Evolutionary conservation across 2,113 vertebrate species (phyloP).

Genomic region (Aegithalos caudatus): DNA sequence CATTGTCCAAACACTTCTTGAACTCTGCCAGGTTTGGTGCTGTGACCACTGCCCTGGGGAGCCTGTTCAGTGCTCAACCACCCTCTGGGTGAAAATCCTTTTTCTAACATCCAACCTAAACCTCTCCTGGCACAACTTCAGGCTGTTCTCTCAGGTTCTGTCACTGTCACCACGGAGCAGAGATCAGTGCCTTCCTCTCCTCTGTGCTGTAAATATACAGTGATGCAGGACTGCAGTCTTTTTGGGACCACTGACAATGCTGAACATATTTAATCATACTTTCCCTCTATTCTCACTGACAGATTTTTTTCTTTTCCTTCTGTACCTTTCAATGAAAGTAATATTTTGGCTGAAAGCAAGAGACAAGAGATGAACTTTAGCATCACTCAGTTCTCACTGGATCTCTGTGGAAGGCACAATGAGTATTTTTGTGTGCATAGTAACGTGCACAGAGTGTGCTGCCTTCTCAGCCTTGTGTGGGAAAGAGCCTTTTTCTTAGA

Average conservation of each 20-base stretch:
- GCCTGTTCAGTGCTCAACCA: neutral
- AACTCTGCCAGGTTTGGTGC: neutral
- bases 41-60: neutral
- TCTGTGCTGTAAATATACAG: neutral
- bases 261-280: neutral
- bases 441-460: neutral
- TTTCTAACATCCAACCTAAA: neutral
- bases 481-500: neutral
- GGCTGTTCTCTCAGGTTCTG: neutral
- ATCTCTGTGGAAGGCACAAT: neutral
- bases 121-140: neutral
- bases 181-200: neutral
- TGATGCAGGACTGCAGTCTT: neutral
- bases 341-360: neutral
- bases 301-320: neutral
- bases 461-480: neutral
- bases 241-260: neutral
- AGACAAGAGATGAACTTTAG: neutral
- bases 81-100: neutral
- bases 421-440: neutral
- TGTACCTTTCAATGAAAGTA: neutral
- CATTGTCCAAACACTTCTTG: fast-evolving
- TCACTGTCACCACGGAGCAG: neutral
- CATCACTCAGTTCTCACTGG: neutral
- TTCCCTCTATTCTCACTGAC: neutral